Evolutionary conservation across 2,113 vertebrate genomes (phyloP), one percentile per base, ranked within the genome.

Genomic region (Equus quagga): DNA sequence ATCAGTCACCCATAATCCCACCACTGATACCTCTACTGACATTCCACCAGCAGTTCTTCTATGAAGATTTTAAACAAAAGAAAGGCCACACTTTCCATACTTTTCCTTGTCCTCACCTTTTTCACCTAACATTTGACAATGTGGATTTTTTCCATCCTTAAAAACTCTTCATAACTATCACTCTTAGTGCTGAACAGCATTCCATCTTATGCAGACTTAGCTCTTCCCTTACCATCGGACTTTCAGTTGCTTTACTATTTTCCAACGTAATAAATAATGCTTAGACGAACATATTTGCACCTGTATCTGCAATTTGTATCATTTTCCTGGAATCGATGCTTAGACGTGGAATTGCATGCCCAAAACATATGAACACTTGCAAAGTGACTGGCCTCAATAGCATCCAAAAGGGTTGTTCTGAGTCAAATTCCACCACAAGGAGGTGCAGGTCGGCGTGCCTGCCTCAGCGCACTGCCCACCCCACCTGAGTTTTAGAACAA

Each of bases 381-480:
- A 94, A 75, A 92, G 41, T 6, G 6, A 65, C 28, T 58, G 19
- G 23, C 4, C 4, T 51, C 0, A 41, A 26, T 8, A 65, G 12
- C 49, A 60, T 92, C 49, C 31, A 17, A 41, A 83, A 84, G 3
- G 1, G 8, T n/a, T 9, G 3, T 67, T 80, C n/a, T 13, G 1
- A 21, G 19, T 87, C 33, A 69, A 54, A 60, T 54, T 46, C 73
- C 6, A 31, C 11, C 26, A n/a, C 44, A 82, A 80, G 17, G 28
- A 58, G 7, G 13, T 41, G 8, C 36, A 21, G 60, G 8, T 46
- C 19, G 24, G 4, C 51, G n/a, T 4, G 8, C 36, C 62, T 23
- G 10, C n/a, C 72, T 96, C 21, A 1, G 1, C 26, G 1, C 17
- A 33, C 33, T 23, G 2, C 9, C 8, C 0, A 0, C 10, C 82